Percentiles rank a stretch among this genome's conserved stretches.
Conservation (phyloP, 2,113 vertebrate species). For the Rutilus rutilus region DNA sequence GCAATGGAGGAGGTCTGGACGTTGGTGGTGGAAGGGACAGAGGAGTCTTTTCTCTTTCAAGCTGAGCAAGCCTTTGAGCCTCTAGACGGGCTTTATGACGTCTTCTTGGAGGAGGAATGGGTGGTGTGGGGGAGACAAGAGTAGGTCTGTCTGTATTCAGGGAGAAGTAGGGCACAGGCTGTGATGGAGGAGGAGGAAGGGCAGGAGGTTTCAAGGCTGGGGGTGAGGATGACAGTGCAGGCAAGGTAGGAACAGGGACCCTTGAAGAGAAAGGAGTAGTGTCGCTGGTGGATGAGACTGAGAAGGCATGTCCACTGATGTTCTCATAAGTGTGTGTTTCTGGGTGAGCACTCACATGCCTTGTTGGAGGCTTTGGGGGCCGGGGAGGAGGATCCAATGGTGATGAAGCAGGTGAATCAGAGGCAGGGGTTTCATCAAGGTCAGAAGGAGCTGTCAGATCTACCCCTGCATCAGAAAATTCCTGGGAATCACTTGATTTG, state of each 20-base stretch:
- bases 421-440: constrained; percentile 71
- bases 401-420: constrained; percentile 74
- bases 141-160: constrained; percentile 68
- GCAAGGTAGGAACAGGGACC: constrained; percentile 51
- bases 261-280: constrained; percentile 64
- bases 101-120: constrained; percentile 77
- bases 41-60: constrained; percentile 70
- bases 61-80: constrained; percentile 73
- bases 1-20: constrained; percentile 74
- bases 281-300: constrained; percentile 60
- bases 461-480: constrained; percentile 80
- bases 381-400: constrained; percentile 72
- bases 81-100: constrained; percentile 80
- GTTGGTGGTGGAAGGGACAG: constrained; percentile 74
- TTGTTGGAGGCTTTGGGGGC: constrained; percentile 77
- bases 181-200: constrained; percentile 56
- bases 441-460: constrained; percentile 78
- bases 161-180: constrained; percentile 67
- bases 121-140: constrained; percentile 69
- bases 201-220: constrained; percentile 50
- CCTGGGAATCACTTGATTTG: constrained; percentile 70
- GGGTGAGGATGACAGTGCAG: constrained; percentile 14
- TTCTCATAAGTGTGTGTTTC: constrained; percentile 79
- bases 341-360: constrained; percentile 72
- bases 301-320: constrained; percentile 67